phyloP scores from a whole-genome alignment of 2,113 vertebrate species.

The Taurulus bubalis region DNA sequence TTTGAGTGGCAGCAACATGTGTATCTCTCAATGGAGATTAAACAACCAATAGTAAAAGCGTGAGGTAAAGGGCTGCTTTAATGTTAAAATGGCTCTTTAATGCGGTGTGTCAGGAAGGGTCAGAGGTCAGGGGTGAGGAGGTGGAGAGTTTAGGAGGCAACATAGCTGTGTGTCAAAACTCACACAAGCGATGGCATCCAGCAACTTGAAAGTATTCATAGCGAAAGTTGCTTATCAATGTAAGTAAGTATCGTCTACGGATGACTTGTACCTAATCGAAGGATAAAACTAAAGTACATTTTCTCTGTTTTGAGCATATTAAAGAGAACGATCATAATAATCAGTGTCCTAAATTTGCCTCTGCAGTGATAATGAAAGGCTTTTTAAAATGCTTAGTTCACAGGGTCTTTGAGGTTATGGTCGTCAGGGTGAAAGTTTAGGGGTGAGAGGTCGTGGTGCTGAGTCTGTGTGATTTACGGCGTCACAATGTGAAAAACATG shows the following conservation, averaged over 20 bases:
- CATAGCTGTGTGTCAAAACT: constrained; percentile 31
- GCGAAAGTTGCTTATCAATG: not conserved
- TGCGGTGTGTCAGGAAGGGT: constrained; percentile 50
- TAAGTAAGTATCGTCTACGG: not conserved
- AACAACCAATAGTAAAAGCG: constrained; percentile 44
- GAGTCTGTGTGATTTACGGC: constrained; percentile 71
- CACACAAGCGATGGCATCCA: not conserved
- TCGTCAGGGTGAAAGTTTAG: constrained; percentile 60
- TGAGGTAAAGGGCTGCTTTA: constrained; percentile 49
- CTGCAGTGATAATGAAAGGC: constrained; percentile 42
- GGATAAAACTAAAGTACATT: not conserved
- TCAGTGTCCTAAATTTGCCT: not conserved
- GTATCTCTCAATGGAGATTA: constrained; percentile 54
- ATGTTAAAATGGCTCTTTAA: constrained; percentile 65
- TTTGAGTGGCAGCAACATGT: constrained; percentile 63
- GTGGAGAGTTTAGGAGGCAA: not conserved
- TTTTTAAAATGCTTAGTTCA: constrained; percentile 57
- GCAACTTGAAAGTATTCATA: not conserved
- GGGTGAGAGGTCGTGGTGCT: constrained; percentile 58
- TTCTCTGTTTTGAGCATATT: not conserved
- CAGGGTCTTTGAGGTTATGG: constrained; percentile 57
- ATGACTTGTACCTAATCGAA: not conserved
- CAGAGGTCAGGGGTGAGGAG: constrained; percentile 27
- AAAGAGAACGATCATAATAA: not conserved
- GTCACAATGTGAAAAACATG: constrained; percentile 66